Evolutionary conservation across 2,113 vertebrate genomes (phyloP).

Genomic region (Tetraodon nigroviridis): DNA sequence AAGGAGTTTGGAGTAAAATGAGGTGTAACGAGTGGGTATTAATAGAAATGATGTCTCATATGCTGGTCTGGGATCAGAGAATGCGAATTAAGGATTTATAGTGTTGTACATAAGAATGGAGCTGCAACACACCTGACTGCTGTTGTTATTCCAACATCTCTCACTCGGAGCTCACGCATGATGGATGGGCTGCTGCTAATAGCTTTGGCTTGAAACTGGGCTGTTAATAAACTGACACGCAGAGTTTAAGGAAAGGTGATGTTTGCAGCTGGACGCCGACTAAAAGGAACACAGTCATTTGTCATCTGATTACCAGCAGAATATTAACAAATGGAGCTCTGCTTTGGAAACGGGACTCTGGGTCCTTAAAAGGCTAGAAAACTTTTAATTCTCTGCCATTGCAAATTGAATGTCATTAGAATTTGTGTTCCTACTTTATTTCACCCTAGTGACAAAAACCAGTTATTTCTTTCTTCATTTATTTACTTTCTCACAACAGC

Average conservation of each 20-base stretch:
- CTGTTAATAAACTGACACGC: conserved; percentile 19
- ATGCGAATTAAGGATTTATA: conserved; percentile 62
- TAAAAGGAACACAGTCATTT: conserved; percentile 21
- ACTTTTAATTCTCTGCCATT: too few relatives aligned
- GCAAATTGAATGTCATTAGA: too few relatives aligned
- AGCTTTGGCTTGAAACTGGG: conserved; percentile 50
- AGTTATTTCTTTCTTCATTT: conserved; percentile 17
- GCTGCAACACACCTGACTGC: conserved; percentile 41
- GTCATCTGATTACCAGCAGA: conserved; percentile 16
- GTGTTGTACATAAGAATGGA: conserved; percentile 19
- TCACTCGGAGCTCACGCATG: conserved; percentile 51
- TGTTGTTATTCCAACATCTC: conserved; percentile 62
- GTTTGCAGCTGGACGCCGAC: conserved; percentile 26
- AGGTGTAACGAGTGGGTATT: conserved; percentile 54
- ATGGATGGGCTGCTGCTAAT: conserved; percentile 64
- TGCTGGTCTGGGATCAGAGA: conserved; percentile 37
- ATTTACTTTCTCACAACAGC: conserved; percentile 25
- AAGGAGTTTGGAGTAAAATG: conserved; percentile 53
- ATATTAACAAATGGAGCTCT: neutral
- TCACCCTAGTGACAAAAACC: neutral
- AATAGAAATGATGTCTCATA: conserved; percentile 68
- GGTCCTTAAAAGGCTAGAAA: too few relatives aligned
- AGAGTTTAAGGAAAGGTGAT: conserved; percentile 27
- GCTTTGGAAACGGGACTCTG: neutral
- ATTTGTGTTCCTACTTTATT: neutral